Evolutionary conservation across 2,888 invertebrate species (phyloP), one percentile per base, ranked within the genome.

Genomic region (Portevinia maculata): DNA sequence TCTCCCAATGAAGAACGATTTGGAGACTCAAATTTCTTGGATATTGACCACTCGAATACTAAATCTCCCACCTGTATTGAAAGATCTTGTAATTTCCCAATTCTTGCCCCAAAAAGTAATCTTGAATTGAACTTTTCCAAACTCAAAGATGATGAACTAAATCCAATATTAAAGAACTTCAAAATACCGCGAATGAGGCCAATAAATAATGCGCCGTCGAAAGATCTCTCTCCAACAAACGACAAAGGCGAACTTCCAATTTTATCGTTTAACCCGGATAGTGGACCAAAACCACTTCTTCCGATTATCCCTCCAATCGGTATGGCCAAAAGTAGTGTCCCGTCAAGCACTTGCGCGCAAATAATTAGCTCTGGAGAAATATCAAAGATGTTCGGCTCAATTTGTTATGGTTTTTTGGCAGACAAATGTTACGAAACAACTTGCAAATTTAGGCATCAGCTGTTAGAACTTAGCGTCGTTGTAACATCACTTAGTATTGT

Each of bases 1-100:
- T 86, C 87, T 2, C 86, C 87, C 24, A 81, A 74, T 19, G 86
- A 86, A 39, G 86, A 86, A 21, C 85, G 86, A 5, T 86, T 84
- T 79, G 39, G 71, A 5, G 76, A 76, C n/a, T 70, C 84, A 17
- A 69, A 50, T 1, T 50, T 44, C 13, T 1, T 62, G 28, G 30
- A 53, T 21, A 13, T n/a, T 19, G 53, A 60, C 8, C 17, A 46
- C 32, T 17, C 65, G 7, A 28, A 37, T 9, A 4, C 1, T 1
- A 46, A 44, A 34, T 3, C 17, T 7, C 21, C 60, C 7, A 13
- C 11, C 2, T 11, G 17, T 19, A 30, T 1, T 8, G n/a, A 46
- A 2, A 69, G 11, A 19, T 7, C 15, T 2, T 24, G 3, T 3
- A n/a, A 15, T 21, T 15, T 28, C 11, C 8, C 7, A 8, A 9